A percentile compares a stretch with the other conserved stretches of the same genome.
Conservation (phyloP, 2,113 vertebrate species). For the Noturus placidus region DNA sequence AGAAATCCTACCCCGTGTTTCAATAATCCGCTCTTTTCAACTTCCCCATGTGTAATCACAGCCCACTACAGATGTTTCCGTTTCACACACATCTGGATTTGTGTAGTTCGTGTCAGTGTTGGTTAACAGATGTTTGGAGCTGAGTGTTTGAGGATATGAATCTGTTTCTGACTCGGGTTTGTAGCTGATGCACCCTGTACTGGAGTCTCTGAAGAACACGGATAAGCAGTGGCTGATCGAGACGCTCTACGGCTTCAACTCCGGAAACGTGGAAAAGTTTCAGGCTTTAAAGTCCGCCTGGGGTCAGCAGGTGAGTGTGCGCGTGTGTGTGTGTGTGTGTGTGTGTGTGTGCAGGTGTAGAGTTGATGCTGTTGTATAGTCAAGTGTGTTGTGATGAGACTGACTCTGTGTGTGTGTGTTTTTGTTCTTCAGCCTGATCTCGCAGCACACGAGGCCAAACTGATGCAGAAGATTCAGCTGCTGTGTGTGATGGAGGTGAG, state of each 20-base stretch:
- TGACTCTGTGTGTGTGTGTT: neutral
- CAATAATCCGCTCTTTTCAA: neutral
- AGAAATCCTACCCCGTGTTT: neutral
- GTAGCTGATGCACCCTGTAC: constrained; percentile 95
- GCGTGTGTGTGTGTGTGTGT: neutral
- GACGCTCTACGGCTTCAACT: constrained; percentile 93
- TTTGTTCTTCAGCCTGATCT: constrained; percentile 82
- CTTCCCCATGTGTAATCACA: neutral
- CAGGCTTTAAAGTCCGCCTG: constrained; percentile 88
- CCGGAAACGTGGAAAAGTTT: constrained; percentile 92
- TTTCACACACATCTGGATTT: neutral
- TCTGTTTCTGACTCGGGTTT: neutral
- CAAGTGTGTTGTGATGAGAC: neutral
- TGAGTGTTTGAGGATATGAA: neutral
- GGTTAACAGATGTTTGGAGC: neutral
- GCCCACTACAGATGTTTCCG: neutral
- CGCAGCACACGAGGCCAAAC: constrained; percentile 85
- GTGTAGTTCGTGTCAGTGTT: neutral
- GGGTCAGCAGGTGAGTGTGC: constrained; percentile 87
- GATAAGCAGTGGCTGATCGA: constrained; percentile 98
- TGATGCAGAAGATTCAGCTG: constrained; percentile 96
- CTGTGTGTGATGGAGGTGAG: constrained; percentile 97
- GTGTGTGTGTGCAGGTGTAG: no score
- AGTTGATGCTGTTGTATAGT: neutral
- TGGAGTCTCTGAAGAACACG: constrained; percentile 89